phyloP scores from a whole-genome alignment of 2,797 vertebrate genomes.

The Diglossa cyanea region DNA sequence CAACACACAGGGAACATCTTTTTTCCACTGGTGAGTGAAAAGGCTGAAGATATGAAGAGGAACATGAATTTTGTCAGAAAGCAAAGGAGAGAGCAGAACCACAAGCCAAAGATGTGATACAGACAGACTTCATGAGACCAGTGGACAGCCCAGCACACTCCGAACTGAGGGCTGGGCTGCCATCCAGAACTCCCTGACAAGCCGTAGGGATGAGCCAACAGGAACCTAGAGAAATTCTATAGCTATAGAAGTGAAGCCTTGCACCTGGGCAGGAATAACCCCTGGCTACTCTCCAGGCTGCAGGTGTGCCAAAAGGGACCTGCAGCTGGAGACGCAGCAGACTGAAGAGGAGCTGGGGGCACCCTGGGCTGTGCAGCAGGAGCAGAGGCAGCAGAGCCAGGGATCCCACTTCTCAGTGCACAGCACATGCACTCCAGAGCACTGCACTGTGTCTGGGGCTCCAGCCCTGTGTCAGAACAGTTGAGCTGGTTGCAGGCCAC shows the following conservation, averaged over 20 bases:
- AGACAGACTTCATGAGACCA: background rate
- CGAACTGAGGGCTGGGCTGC: accelerated
- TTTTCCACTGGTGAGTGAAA: background rate
- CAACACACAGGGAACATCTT: background rate
- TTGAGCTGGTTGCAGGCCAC: background rate
- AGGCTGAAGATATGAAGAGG: background rate
- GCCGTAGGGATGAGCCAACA: background rate
- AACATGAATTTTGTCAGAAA: background rate
- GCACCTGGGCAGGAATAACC: background rate
- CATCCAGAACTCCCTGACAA: background rate
- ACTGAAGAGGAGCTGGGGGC: background rate
- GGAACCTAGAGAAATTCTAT: background rate
- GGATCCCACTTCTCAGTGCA: background rate
- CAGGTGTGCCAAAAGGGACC: background rate
- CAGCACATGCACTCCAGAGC: background rate
- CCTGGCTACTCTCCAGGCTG: background rate
- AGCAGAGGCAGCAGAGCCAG: background rate
- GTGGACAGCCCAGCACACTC: background rate
- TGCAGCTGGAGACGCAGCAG: background rate
- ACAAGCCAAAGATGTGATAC: background rate
- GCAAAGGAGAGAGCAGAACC: background rate
- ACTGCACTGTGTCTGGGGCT: background rate
- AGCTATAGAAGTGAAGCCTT: background rate
- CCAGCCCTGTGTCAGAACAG: background rate
- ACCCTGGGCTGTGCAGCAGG: background rate